Evolutionary conservation across 2,797 vertebrate species (phyloP).

Genomic region (Capromys pilorides): DNA sequence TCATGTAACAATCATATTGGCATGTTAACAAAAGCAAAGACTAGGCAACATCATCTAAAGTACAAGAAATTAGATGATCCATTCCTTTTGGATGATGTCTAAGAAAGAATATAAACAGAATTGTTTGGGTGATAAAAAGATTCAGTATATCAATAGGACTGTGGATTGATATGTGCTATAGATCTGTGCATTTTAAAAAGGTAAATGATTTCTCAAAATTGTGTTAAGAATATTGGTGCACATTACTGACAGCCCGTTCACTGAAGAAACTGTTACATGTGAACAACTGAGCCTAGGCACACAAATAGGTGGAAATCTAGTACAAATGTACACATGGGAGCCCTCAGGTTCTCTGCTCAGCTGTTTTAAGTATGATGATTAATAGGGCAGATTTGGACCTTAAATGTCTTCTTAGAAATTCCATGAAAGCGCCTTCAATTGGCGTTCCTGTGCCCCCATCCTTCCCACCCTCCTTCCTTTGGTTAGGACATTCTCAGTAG

Average conservation of each 20-base stretch:
- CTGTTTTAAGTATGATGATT: neutral
- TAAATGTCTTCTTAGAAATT: neutral
- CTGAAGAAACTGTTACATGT: neutral
- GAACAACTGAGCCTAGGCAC: neutral
- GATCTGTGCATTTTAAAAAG: neutral
- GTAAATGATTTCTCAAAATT: neutral
- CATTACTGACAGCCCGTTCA: neutral
- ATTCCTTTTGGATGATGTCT: neutral
- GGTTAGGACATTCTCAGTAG: no score
- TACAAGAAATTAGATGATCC: neutral
- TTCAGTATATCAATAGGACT: neutral
- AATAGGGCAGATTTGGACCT: neutral
- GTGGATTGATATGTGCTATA: neutral
- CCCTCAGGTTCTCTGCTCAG: fast-evolving
- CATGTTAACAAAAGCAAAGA: neutral
- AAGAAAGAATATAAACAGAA: neutral
- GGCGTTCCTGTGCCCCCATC: neutral
- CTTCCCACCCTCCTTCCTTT: neutral
- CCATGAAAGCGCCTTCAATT: neutral
- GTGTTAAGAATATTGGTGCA: neutral
- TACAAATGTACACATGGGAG: neutral
- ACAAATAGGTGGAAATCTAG: neutral
- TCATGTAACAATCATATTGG: neutral
- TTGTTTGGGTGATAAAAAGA: neutral
- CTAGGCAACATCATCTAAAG: neutral